These are phyloP conservation scores for Paralinhomoeus sp. DNA, from an alignment of 2,888 invertebrate genomes.

Conservation along the genomic window DNA sequence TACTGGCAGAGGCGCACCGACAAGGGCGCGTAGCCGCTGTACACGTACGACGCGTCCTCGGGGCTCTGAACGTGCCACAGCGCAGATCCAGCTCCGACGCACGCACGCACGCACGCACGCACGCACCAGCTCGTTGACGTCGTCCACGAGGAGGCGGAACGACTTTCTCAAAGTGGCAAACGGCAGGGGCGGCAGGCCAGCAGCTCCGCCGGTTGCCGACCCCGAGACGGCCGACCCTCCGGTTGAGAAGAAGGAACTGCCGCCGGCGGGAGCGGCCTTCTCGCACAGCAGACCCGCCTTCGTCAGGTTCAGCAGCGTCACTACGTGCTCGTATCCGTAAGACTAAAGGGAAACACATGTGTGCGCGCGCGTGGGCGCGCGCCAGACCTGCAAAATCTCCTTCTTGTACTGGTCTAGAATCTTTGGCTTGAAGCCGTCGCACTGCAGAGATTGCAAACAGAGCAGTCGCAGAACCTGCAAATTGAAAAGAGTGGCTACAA, in stretches of 20 bases:
- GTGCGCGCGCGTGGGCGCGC: too few relatives aligned
- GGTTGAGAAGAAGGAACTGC: too few relatives aligned
- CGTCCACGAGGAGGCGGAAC: conserved; percentile 61
- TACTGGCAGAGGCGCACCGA: conserved; percentile 49
- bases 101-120: too few relatives aligned
- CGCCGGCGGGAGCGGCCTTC: neutral
- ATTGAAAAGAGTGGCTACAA: neutral
- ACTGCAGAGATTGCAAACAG: conserved; percentile 71
- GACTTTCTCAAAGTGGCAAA: conserved; percentile 33
- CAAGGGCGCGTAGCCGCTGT: conserved; percentile 72
- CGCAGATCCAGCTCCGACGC: too few relatives aligned
- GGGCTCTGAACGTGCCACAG: conserved; percentile 43
- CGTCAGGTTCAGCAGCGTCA: conserved; percentile 17
- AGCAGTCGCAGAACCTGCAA: conserved; percentile 51
- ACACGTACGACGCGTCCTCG: conserved; percentile 68
- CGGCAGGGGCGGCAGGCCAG: neutral
- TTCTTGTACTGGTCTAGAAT: conserved; percentile 50
- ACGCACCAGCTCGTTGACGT: conserved; percentile 43
- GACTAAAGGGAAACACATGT: conserved; percentile 10
- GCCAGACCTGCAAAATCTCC: conserved; percentile 39
- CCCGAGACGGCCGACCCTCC: neutral
- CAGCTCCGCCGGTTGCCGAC: too few relatives aligned
- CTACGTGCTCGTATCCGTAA: conserved; percentile 16
- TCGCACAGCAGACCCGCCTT: conserved; percentile 14
- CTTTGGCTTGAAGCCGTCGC: conserved; percentile 73